Evolutionary conservation across 2,888 invertebrate species (phyloP).

Genomic region (Clanis bilineata): DNA sequence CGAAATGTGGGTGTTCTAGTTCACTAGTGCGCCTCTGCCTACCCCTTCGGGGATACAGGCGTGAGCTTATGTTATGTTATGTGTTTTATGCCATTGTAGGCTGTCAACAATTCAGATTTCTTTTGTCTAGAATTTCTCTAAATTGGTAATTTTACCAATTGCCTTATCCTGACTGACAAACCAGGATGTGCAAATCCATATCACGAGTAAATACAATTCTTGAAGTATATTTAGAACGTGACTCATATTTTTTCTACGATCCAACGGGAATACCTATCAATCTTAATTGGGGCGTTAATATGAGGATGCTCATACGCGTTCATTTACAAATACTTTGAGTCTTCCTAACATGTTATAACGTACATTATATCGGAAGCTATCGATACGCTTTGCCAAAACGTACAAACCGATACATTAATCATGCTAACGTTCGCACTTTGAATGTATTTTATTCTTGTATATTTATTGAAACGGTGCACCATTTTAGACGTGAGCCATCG

Average conservation of each 20-base stretch:
- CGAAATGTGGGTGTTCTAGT: too few species aligned
- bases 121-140: too few species aligned
- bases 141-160: too few species aligned
- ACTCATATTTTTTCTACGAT: not conserved
- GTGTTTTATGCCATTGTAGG: too few species aligned
- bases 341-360: not conserved
- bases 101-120: too few species aligned
- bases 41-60: too few species aligned
- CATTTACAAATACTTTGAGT: not conserved
- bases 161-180: too few species aligned
- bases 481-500: constrained; percentile 21
- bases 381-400: not conserved
- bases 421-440: constrained; percentile 5
- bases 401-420: constrained; percentile 5
- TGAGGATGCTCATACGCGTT: not conserved
- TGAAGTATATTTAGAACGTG: constrained; percentile 6
- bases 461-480: not conserved
- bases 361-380: not conserved
- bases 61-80: too few species aligned
- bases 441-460: constrained; percentile 4
- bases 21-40: too few species aligned
- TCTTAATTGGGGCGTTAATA: not conserved
- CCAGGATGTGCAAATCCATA: too few species aligned
- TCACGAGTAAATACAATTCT: constrained; percentile 2
- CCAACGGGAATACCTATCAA: not conserved